phyloP scores from a whole-genome alignment of 2,888 invertebrate genomes.

The Alentia gelatinosa region DNA sequence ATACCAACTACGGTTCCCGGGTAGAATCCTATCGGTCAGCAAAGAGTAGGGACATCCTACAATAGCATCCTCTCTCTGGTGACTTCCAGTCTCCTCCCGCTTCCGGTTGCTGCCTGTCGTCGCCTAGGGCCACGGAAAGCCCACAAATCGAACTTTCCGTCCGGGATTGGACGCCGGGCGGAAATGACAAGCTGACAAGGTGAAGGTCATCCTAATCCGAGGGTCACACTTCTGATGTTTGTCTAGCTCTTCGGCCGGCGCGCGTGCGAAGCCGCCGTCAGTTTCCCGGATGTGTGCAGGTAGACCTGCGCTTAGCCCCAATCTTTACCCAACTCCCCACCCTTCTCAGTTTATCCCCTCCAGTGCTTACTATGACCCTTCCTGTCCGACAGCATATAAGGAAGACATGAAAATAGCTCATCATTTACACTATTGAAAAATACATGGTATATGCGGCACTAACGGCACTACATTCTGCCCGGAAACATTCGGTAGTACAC shows the following conservation, averaged over 20 bases:
- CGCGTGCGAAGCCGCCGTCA: not conserved
- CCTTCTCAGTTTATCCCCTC: too few species aligned
- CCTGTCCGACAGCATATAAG: too few species aligned
- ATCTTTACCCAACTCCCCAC: too few species aligned
- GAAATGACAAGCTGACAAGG: not conserved
- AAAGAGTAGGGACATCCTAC: too few species aligned
- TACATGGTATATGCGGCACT: too few species aligned
- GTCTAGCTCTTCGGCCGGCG: not conserved
- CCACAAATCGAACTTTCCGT: not conserved
- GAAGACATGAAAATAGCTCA: too few species aligned
- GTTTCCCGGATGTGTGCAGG: not conserved
- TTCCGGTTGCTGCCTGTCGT: not conserved
- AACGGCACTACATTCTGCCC: too few species aligned
- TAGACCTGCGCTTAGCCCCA: not conserved
- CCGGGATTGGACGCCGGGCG: not conserved
- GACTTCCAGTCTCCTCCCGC: not conserved
- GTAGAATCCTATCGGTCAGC: not conserved
- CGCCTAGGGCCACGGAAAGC: not conserved
- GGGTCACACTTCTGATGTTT: conserved; percentile 11
- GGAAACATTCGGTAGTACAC: too few species aligned
- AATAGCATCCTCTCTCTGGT: too few species aligned
- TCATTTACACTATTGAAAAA: too few species aligned
- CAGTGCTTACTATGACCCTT: too few species aligned
- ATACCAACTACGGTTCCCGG: too few species aligned
- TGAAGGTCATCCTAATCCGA: not conserved